Base-by-base conservation (phyloP, 2,797 vertebrate genomes). In the Spondyliosoma cantharus region DNA sequence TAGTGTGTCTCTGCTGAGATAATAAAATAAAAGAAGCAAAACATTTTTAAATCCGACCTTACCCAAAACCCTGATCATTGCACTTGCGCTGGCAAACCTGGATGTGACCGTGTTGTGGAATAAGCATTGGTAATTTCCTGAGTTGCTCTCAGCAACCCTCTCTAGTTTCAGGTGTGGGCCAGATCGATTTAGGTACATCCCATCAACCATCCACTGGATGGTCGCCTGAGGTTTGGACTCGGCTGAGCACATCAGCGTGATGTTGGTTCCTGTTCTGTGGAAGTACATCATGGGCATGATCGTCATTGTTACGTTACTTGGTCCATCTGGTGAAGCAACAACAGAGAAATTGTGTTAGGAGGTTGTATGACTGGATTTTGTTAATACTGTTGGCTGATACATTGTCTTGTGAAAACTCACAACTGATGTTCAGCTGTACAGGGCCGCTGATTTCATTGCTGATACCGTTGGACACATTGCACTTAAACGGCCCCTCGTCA, bases 381-480 rank as follows among this genome's bases (percentile, higher is more conserved):
- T 46, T 19, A 50, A 27, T 0, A 59, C 3, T 53, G 20, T 3
- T 53, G 5, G 6, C 15, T 0, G 59, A 3, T 29, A 8, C 12
- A 7, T 1, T 22, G 49, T 67, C 12, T 69, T 57, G 32, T 27
- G 17, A 3, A 70, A 85, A 95, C 95, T 94, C 74, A 95, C 95
- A 95, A 88, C 75, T 94, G 83, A 96, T 69, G 69, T 64, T 88
- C 27, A 96, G 90, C 32, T 4, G 2, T 0, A 93, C 17, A 4
- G 73, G 6, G 0, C 0, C 0, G 53, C 93, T 95, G 9, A 64
- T 71, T 42, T 4, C 72, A 5, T 65, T 1, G 66, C 91, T 95
- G 68, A 95, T 1, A 42, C 68, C 78, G 15, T 96, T 96, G 25
- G 60, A 85, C 83, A 92, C 94, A 2, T 71, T 74, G 80, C 95